Evolutionary conservation across 2,888 invertebrate species (phyloP).

Genomic region (Papilio gigon): DNA sequence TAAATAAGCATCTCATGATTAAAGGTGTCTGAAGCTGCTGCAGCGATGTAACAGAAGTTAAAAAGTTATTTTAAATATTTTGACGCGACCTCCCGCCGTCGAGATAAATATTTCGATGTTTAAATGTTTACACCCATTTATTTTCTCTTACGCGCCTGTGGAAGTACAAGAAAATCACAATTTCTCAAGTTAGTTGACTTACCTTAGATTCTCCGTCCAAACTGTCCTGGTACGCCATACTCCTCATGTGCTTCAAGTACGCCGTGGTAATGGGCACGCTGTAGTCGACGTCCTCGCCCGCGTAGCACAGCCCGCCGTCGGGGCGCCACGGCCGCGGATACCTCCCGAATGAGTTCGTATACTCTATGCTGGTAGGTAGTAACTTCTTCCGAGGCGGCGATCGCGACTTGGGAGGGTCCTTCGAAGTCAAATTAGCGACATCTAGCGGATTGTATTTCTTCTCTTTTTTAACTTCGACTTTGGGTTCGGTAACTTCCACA

Average conservation of each 20-base stretch:
- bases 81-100: no score
- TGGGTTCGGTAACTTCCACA: conserved; percentile 57
- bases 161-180: no score
- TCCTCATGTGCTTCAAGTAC: conserved; percentile 92
- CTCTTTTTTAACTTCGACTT: conserved; percentile 65
- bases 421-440: conserved; percentile 84
- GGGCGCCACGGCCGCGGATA: conserved; percentile 85
- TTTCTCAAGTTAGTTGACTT: no score
- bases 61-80: no score
- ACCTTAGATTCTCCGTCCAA: conserved; percentile 72
- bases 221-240: conserved; percentile 80
- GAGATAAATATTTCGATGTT: no score
- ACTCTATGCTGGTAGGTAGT: conserved; percentile 64
- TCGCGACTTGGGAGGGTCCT: conserved; percentile 81
- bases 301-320: conserved; percentile 68
- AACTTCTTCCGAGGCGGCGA: conserved; percentile 79
- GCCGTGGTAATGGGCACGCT: conserved; percentile 95
- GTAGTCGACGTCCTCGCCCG: conserved; percentile 86
- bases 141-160: no score
- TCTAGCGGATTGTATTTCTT: conserved; percentile 84
- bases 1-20: no score
- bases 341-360: conserved; percentile 68
- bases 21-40: no score
- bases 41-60: no score
- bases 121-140: no score